Base-by-base conservation (phyloP, 2,113 vertebrate genomes). In the Varanus komodoensis region DNA sequence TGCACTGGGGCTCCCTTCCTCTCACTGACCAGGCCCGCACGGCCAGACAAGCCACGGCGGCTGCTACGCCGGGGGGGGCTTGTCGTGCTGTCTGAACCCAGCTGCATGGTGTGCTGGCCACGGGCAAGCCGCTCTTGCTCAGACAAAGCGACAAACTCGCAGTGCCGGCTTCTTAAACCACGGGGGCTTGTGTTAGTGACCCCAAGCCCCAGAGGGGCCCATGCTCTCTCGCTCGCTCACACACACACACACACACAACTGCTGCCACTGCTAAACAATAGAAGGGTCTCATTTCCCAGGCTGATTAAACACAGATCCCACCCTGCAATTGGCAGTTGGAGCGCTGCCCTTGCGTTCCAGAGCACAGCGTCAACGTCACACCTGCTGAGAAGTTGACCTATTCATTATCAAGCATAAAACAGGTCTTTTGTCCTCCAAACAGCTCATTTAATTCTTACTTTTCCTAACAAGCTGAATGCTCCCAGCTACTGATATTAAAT, bases 401-500 rank as follows among this genome's bases (percentile, higher is more conserved):
- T 14, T 44, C 67, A 6, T 87, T 84, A 89, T 48, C 61, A 61
- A 84, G 34, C 15, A 88, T 83, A 67, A 90, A 61, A 15, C 3
- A 3, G 9, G 50, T 25, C 27, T 74, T 54, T 54, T 23, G 73
- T 5, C n/a, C 54, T 79, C 32, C 2, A 32, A 68, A 3, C 2
- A 73, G 64, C 69, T 74, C 4, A 38, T 25, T 89, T 54, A 38
- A 64, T 83, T 90, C 81, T 89, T 6, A 38, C 57, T 27, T 85
- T 85, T 57, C 17, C 68, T 89, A 89, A 17, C 69, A 82, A 52
- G 44, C 82, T 78, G 79, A 54, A 83, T 8, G 54, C 25, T 78
- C 80, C 69, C 48, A 87, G 0, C 52, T 44, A 15, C 52, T 4
- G 25, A 82, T 44, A 81, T 0, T 0, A 71, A 88, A 0, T 84